Percentiles rank a stretch among this genome's conserved stretches.
Evolutionary conservation across 2,113 vertebrate genomes (phyloP).

Genomic region (Diglossa brunneiventris): DNA sequence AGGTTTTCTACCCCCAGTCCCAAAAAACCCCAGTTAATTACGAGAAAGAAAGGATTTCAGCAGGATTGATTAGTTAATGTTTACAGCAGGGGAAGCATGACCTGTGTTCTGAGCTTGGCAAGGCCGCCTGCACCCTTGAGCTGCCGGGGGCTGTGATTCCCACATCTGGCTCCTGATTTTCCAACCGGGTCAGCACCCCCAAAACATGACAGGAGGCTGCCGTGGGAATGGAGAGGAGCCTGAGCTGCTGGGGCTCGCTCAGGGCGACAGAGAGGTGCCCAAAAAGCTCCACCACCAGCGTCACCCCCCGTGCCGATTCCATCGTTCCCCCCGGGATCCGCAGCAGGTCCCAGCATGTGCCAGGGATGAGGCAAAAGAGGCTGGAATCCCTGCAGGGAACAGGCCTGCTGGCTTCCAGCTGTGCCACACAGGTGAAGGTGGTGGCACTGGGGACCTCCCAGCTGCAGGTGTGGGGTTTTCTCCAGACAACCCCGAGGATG

Average conservation of each 20-base stretch:
- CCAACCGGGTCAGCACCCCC: neutral
- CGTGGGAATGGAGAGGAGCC: rapidly evolving
- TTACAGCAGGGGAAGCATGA: slow-evolving; percentile 12
- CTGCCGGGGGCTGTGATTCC: neutral
- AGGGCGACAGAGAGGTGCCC: neutral
- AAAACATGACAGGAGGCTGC: rapidly evolving
- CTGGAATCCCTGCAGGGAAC: neutral
- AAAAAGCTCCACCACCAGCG: rapidly evolving
- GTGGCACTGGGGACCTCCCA: neutral
- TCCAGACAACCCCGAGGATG: rapidly evolving
- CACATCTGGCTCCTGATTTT: rapidly evolving
- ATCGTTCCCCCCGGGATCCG: rapidly evolving
- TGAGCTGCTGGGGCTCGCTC: neutral
- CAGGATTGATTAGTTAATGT: slow-evolving; percentile 27
- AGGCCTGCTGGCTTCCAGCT: neutral
- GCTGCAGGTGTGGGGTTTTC: neutral
- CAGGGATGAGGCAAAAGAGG: neutral
- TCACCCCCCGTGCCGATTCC: rapidly evolving
- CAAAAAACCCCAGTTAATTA: neutral
- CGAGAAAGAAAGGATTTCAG: neutral
- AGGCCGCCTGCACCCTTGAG: neutral
- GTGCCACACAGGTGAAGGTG: neutral
- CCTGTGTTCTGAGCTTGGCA: neutral
- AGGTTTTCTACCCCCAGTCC: neutral
- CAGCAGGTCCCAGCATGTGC: neutral